A percentile compares a stretch with the other conserved stretches of the same genome.
These are phyloP conservation scores for Archips crataeganus DNA, from an alignment of 2,888 invertebrate genomes.

Conservation along the genomic window DNA sequence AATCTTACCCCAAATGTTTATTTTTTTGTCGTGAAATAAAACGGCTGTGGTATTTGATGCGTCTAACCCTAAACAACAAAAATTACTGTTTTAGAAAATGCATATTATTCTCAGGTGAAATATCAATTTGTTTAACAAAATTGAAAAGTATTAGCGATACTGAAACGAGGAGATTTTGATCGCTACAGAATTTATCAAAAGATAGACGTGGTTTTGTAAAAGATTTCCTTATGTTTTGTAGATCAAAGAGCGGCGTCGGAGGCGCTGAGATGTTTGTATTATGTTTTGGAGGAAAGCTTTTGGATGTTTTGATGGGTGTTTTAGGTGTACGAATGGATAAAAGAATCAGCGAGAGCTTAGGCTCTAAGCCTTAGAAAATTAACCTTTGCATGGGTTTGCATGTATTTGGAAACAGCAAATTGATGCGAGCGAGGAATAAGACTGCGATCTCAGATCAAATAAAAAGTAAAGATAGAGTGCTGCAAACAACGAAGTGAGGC, in stretches of 20 bases:
- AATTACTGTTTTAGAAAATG: background rate
- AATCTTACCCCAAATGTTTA: too few species aligned
- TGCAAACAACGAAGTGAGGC: too few species aligned
- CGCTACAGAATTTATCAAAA: background rate
- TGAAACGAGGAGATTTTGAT: slow-evolving; percentile 15
- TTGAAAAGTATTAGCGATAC: slow-evolving; percentile 26
- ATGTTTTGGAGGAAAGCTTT: background rate
- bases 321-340: background rate
- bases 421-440: too few species aligned
- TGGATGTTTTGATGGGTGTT: background rate
- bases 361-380: too few species aligned
- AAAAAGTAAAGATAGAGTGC: too few species aligned
- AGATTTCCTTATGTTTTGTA: slow-evolving; percentile 1
- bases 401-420: too few species aligned
- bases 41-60: too few species aligned
- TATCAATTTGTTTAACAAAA: slow-evolving; percentile 20
- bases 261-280: background rate
- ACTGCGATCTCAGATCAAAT: too few species aligned
- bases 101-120: background rate
- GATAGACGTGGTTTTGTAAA: background rate
- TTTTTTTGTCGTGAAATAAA: too few species aligned
- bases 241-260: background rate
- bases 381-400: too few species aligned
- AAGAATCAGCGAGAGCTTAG: background rate
- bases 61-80: background rate